Conservation (phyloP, 2,888 invertebrate species). For the Argyra leucocephala region DNA sequence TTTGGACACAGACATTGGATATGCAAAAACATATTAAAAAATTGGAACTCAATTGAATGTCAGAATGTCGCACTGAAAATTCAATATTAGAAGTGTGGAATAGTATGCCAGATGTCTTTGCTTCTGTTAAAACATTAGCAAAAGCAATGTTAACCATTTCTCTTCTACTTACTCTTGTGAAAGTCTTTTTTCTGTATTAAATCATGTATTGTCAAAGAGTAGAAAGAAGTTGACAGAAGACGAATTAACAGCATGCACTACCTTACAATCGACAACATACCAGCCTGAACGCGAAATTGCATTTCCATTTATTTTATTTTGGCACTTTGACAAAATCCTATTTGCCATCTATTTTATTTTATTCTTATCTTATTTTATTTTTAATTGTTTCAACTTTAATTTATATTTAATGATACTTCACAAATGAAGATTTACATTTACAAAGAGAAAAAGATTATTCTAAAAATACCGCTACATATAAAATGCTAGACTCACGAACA, state of each 20-base stretch:
- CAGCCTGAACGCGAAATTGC: too few species aligned
- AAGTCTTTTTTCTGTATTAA: slow-evolving; percentile 4
- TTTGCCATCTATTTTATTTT: too few species aligned
- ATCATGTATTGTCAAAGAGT: not conserved
- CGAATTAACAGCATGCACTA: not conserved
- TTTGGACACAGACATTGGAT: slow-evolving; percentile 1
- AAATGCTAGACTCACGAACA: too few species aligned
- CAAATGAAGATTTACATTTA: too few species aligned
- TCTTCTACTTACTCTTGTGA: slow-evolving; percentile 2
- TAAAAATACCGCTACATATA: too few species aligned
- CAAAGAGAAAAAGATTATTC: too few species aligned
- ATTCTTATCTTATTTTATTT: too few species aligned
- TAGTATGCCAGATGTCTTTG: not conserved
- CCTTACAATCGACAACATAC: slow-evolving; percentile 7
- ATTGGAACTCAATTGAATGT: not conserved
- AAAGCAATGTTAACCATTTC: not conserved
- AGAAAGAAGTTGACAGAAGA: not conserved
- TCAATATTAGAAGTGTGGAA: too few species aligned
- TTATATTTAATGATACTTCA: too few species aligned
- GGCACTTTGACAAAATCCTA: too few species aligned
- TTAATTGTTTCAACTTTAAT: too few species aligned
- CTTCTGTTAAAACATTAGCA: not conserved
- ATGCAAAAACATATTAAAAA: not conserved
- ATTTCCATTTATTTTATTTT: too few species aligned
- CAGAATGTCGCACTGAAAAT: slow-evolving; percentile 5